These are phyloP conservation scores for Bradypus variegatus DNA, from an alignment of 2,797 vertebrate genomes.

Conservation along the genomic window DNA sequence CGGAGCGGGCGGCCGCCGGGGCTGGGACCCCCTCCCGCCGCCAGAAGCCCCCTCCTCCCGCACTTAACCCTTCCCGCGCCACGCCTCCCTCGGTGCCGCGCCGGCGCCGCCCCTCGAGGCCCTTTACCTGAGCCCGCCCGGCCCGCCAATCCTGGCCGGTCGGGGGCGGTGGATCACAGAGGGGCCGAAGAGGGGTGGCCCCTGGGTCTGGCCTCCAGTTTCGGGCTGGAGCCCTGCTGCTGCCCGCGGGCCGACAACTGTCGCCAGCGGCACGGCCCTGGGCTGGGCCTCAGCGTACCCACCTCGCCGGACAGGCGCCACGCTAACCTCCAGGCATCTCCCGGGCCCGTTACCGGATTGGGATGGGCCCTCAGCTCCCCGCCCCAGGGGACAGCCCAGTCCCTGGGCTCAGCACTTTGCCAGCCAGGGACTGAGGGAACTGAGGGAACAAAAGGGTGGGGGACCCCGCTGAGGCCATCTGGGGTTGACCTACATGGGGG, in stretches of 20 bases:
- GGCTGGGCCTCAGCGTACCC: constrained; percentile 25
- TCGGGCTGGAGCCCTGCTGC: not conserved
- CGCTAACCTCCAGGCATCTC: constrained; percentile 28
- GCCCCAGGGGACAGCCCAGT: not conserved
- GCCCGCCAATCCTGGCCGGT: not conserved
- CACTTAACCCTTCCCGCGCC: constrained; percentile 48
- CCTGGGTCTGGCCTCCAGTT: not conserved
- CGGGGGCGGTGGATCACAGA: not conserved
- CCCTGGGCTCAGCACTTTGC: not conserved
- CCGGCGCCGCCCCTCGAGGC: not conserved
- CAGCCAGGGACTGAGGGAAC: not conserved
- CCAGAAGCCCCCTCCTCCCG: constrained; percentile 44
- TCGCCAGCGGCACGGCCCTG: not conserved
- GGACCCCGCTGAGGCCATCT: not conserved
- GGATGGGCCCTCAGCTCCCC: not conserved
- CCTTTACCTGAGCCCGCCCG: not conserved
- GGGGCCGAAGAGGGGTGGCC: not conserved
- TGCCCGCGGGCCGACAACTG: not conserved
- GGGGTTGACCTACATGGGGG: not conserved
- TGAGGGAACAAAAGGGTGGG: not conserved
- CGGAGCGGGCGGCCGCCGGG: constrained; percentile 35
- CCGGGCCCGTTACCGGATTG: not conserved
- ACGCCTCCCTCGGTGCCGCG: not conserved
- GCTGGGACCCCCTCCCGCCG: constrained; percentile 41
- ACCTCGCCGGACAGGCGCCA: not conserved